Conservation (phyloP, 2,113 vertebrate genomes). For the Chionodraco myersi region DNA sequence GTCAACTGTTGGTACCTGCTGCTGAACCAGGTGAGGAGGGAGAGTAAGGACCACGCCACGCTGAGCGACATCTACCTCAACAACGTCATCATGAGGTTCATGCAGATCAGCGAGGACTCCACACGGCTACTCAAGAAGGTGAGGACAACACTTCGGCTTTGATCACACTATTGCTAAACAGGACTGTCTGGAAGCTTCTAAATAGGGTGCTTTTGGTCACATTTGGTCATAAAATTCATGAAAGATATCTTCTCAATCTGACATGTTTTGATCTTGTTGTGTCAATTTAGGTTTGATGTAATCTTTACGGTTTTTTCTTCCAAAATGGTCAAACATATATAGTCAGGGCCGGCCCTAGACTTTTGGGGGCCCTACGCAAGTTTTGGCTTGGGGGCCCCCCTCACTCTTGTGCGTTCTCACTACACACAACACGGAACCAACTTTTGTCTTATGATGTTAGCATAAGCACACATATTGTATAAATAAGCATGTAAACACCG, state of each 20-base stretch:
- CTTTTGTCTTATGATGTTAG: too few relatives aligned
- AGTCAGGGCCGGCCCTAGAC: neutral
- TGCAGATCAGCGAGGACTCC: conserved; percentile 99
- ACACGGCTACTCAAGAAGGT: conserved; percentile 99
- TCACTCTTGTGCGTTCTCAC: too few relatives aligned
- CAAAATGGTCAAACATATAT: neutral
- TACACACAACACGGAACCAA: too few relatives aligned
- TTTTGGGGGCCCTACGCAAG: too few relatives aligned
- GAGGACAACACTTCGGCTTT: neutral
- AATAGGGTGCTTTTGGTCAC: neutral
- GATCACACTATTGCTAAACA: neutral
- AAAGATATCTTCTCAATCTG: neutral
- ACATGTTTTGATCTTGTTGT: neutral
- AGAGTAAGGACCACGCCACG: conserved; percentile 97
- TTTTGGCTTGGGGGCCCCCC: too few relatives aligned
- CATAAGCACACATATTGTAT: too few relatives aligned
- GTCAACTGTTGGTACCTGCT: conserved; percentile 99
- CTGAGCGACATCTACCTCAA: conserved; percentile 98
- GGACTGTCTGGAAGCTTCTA: neutral
- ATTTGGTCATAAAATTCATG: neutral
- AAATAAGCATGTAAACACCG: too few relatives aligned
- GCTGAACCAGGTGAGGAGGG: conserved; percentile 96
- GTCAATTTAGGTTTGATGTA: neutral
- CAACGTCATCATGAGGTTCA: conserved; percentile 99
- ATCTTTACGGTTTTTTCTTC: neutral